Percentiles rank a stretch among this genome's conserved stretches.
Conservation (phyloP, 1,140 invertebrate species). For the Cydia pomonella region DNA sequence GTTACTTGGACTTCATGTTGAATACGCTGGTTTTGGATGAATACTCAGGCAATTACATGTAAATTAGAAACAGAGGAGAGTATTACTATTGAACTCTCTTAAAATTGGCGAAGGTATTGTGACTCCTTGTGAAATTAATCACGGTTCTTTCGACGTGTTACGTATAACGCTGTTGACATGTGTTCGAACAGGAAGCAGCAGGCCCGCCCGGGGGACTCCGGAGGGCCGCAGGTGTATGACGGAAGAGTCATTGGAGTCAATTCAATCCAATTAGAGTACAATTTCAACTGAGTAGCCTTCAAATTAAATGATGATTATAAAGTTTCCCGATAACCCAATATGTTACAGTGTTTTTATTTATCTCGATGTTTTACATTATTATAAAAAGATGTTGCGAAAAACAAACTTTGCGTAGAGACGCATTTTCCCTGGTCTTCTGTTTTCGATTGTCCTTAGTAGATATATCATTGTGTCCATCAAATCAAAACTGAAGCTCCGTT, state of each 20-base stretch:
- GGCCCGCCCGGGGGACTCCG: background rate
- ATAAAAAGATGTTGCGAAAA: too few relatives aligned
- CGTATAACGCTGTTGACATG: background rate
- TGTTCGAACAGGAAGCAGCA: background rate
- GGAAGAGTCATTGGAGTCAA: background rate
- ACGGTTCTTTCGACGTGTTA: too few relatives aligned
- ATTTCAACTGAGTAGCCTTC: too few relatives aligned
- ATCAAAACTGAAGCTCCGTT: too few relatives aligned
- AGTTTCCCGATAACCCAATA: too few relatives aligned
- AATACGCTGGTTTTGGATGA: slow-evolving; percentile 1
- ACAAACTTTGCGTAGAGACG: too few relatives aligned
- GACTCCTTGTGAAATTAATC: too few relatives aligned
- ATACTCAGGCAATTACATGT: background rate
- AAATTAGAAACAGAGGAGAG: background rate
- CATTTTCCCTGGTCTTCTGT: too few relatives aligned
- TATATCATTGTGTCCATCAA: too few relatives aligned
- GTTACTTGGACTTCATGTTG: background rate
- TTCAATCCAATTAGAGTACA: background rate
- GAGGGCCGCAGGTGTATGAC: background rate
- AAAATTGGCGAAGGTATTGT: background rate
- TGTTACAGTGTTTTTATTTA: too few relatives aligned
- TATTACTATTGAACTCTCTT: background rate
- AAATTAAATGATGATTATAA: background rate
- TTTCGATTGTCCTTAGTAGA: too few relatives aligned
- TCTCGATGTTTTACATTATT: too few relatives aligned